Evolutionary conservation across 2,797 vertebrate genomes (phyloP).

Genomic region (Pempheris klunzingeri): DNA sequence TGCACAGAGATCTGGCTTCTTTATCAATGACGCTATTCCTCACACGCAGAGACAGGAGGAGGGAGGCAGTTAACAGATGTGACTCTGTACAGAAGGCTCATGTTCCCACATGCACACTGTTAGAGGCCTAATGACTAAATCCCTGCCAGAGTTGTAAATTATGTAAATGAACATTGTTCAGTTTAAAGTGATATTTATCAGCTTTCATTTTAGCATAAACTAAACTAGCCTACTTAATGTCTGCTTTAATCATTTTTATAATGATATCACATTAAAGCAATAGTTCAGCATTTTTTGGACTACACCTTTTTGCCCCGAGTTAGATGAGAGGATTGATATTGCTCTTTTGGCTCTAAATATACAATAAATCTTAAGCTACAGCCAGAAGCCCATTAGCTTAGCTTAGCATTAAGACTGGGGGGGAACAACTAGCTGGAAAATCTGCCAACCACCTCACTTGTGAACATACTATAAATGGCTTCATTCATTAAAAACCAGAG

Average conservation of each 20-base stretch:
- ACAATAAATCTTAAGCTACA: not conserved
- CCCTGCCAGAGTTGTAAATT: slow-evolving; percentile 10
- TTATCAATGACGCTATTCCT: slow-evolving; percentile 63
- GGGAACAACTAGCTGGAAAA: not conserved
- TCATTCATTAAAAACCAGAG: too few species aligned
- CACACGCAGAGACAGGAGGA: slow-evolving; percentile 21
- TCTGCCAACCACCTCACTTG: not conserved
- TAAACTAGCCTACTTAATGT: not conserved
- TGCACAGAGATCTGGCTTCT: slow-evolving; percentile 62
- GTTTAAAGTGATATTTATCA: not conserved
- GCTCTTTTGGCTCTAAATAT: not conserved
- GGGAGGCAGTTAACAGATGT: slow-evolving; percentile 41
- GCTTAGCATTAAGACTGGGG: not conserved
- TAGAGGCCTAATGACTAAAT: slow-evolving; percentile 16
- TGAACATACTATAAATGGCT: too few species aligned
- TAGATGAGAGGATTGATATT: not conserved
- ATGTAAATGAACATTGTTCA: not conserved
- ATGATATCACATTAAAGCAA: slow-evolving; percentile 11
- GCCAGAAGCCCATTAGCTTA: not conserved
- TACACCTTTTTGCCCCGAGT: not conserved
- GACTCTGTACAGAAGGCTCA: slow-evolving; percentile 53
- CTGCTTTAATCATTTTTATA: not conserved
- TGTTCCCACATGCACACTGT: slow-evolving; percentile 30
- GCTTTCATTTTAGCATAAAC: slow-evolving; percentile 9
- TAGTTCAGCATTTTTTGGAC: not conserved